A percentile compares a stretch with the other conserved stretches of the same genome.
Conservation (phyloP, 2,888 invertebrate genomes). For the Amorpha juglandis region DNA sequence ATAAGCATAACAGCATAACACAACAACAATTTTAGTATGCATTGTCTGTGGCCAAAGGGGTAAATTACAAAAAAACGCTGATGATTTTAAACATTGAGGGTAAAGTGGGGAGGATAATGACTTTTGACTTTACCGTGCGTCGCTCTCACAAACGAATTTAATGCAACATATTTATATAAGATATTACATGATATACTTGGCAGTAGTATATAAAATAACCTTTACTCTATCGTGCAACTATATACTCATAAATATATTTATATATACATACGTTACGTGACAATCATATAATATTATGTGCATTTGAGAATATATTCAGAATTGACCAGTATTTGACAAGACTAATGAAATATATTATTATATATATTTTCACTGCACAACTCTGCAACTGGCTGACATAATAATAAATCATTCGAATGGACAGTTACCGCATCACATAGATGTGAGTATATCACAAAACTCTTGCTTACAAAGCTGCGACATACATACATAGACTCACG, state of each 20-base stretch:
- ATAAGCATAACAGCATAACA: too few species aligned
- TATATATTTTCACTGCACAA: slow-evolving; percentile 18
- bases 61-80: too few species aligned
- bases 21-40: too few species aligned
- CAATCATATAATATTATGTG: neutral
- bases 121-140: neutral
- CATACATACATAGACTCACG: too few species aligned
- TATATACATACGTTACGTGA: slow-evolving; percentile 1
- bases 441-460: too few species aligned
- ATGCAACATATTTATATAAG: neutral
- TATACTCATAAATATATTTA: slow-evolving; percentile 9
- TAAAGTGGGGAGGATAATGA: neutral
- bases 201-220: neutral
- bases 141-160: slow-evolving; percentile 1
- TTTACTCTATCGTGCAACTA: slow-evolving; percentile 20
- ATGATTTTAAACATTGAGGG: too few species aligned
- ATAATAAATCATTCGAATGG: too few species aligned
- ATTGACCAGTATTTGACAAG: slow-evolving; percentile 67
- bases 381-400: neutral
- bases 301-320: slow-evolving; percentile 31
- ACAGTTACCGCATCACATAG: too few species aligned
- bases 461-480: too few species aligned
- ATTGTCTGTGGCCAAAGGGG: too few species aligned
- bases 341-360: slow-evolving; percentile 38
- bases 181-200: slow-evolving; percentile 3